These are phyloP conservation scores for Noctua janthina DNA, from an alignment of 2,888 invertebrate genomes.

Conservation along the genomic window DNA sequence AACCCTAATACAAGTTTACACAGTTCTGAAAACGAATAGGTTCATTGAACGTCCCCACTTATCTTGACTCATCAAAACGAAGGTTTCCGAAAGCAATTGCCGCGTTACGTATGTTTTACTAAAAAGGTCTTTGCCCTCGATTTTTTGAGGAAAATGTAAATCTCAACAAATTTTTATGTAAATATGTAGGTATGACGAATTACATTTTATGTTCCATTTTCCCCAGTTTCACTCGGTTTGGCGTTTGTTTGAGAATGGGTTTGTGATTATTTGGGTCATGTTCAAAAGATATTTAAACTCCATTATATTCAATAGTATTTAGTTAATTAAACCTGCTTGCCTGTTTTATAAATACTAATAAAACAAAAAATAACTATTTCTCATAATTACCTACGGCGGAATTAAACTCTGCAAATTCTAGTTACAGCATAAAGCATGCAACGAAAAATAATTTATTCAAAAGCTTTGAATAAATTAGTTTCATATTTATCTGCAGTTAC, in stretches of 20 bases:
- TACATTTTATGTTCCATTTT: conserved; percentile 38
- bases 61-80: conserved; percentile 39
- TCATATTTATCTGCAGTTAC: not conserved
- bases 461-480: conserved; percentile 20
- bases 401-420: not conserved
- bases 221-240: conserved; percentile 16
- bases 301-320: not conserved
- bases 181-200: conserved; percentile 28
- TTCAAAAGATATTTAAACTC: not conserved
- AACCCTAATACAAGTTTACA: conserved; percentile 35
- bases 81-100: conserved; percentile 42
- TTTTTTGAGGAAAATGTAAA: conserved; percentile 54
- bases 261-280: conserved; percentile 2
- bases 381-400: conserved; percentile 2
- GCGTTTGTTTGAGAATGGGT: conserved; percentile 16
- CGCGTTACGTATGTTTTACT: conserved; percentile 31
- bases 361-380: not conserved
- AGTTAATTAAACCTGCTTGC: not conserved
- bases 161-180: conserved; percentile 47
- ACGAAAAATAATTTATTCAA: conserved; percentile 12
- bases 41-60: conserved; percentile 58
- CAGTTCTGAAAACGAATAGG: conserved; percentile 33
- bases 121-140: conserved; percentile 57
- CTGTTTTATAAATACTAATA: not conserved
- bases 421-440: not conserved